phyloP scores from a whole-genome alignment of 1,140 invertebrate species.

The Zaprionus davidi region DNA sequence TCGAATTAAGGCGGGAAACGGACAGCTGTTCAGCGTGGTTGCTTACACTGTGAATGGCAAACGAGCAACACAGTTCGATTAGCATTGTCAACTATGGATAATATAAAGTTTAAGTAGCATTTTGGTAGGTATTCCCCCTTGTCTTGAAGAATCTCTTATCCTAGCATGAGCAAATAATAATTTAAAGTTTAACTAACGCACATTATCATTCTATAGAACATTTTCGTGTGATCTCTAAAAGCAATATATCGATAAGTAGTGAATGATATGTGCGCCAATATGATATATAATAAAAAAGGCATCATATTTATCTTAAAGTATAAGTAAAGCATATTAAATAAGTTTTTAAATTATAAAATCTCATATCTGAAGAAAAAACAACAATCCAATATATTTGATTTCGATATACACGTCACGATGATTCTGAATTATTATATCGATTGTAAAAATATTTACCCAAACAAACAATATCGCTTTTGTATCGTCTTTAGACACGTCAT shows the following conservation, averaged over 20 bases:
- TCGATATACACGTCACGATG: background rate
- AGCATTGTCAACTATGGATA: background rate
- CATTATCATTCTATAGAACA: background rate
- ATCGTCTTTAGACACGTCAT: conserved; percentile 42
- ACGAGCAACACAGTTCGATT: background rate
- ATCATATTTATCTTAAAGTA: too few species aligned
- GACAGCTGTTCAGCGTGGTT: conserved; percentile 42
- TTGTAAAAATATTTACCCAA: background rate
- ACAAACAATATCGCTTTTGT: background rate
- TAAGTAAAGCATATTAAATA: background rate
- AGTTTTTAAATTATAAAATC: background rate
- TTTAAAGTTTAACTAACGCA: background rate
- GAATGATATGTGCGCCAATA: background rate
- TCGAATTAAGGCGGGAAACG: conserved; percentile 66
- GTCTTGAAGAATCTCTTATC: background rate
- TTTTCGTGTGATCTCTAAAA: background rate
- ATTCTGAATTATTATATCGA: background rate
- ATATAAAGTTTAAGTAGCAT: background rate
- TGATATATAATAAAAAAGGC: background rate
- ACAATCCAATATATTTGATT: background rate
- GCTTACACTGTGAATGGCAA: conserved; percentile 15
- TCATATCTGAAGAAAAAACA: background rate
- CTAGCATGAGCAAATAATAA: background rate
- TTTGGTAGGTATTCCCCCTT: background rate
- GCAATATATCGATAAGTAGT: background rate